Base-by-base conservation (phyloP, 1,140 invertebrate species). In the Hycleus cichorii region DNA sequence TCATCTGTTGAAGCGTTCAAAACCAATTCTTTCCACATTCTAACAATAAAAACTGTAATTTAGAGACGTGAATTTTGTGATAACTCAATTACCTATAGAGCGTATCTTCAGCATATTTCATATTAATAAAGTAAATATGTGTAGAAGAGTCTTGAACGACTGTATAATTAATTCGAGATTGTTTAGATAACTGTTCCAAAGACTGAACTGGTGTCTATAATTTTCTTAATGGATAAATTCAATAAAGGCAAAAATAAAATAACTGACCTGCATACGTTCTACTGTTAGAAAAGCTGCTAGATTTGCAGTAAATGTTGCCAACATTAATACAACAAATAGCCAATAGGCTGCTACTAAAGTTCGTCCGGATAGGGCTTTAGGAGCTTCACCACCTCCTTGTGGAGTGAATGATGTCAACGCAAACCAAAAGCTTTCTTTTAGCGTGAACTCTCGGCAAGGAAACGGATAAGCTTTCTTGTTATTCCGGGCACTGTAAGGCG, bases 221-320 rank as follows among this genome's bases (percentile, higher is more conserved):
- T 38, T 47, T 12, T 43, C 2, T 49, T 39, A 40, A 47, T 51
- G 3, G 45, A 12, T 24, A 39, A 10, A 32, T 46, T 26, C 24
- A 24, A 25, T 6, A 4, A 42, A 6, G 4, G 11, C 9, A 42
- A n/a, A 7, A 8, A 48, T 25, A 39, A 48, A 9, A 11, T 24
- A 52, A 52, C n/a, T 9, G 38, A 88, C 87, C 81, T 93, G 91
- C 93, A 95, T 95, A 70, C 92, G 83, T 76, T 95, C 94, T 2
- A 97, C 94, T 0, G 95, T 98, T 0, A 98, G 80, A 73, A 98
- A 97, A 2, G 95, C 95, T 3, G 95, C 95, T 61, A 98, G 76
- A 75, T 98, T 98, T 3, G 95, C 95, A 0, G 95, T 98, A 74
- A 98, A 98, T 1, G 95, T 95, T 0, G 92, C 91, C 63, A 95